Percentiles rank a stretch among this genome's conserved stretches.
These are phyloP conservation scores for Colistium nudipinnis DNA, from an alignment of 2,113 vertebrate genomes.

Conservation along the genomic window DNA sequence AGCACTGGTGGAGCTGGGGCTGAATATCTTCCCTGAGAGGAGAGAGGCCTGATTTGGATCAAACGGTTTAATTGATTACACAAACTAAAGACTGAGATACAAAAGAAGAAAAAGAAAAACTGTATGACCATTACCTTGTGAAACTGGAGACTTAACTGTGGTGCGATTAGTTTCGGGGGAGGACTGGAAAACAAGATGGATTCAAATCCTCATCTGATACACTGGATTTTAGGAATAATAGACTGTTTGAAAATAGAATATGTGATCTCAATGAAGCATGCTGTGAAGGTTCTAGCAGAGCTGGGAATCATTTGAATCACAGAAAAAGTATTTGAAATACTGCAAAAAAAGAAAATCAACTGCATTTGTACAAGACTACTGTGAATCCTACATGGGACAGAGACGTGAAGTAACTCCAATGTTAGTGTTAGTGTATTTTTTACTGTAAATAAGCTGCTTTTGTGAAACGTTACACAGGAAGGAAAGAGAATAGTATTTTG, in stretches of 20 bases:
- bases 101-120: not conserved
- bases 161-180: conserved; percentile 9
- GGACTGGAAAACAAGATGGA: not conserved
- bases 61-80: not conserved
- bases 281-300: conserved; percentile 11
- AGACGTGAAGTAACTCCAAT: not conserved
- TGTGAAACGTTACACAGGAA: not conserved
- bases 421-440: conserved; percentile 21
- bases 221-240: conserved; percentile 6
- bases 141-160: conserved; percentile 1
- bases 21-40: conserved; percentile 88
- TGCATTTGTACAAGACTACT: conserved; percentile 41
- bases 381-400: conserved; percentile 52
- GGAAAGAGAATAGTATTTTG: not conserved
- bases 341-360: conserved; percentile 2
- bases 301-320: not conserved
- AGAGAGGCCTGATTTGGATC: conserved; percentile 58
- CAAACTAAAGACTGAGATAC: not conserved
- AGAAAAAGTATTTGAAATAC: not conserved
- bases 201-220: not conserved
- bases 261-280: not conserved
- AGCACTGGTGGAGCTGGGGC: conserved; percentile 89
- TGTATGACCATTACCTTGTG: conserved; percentile 2
- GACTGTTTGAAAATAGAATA: conserved; percentile 8
- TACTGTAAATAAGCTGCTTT: conserved; percentile 9